These are phyloP conservation scores for Narcine bancroftii DNA, from an alignment of 2,113 vertebrate genomes.

Conservation along the genomic window DNA sequence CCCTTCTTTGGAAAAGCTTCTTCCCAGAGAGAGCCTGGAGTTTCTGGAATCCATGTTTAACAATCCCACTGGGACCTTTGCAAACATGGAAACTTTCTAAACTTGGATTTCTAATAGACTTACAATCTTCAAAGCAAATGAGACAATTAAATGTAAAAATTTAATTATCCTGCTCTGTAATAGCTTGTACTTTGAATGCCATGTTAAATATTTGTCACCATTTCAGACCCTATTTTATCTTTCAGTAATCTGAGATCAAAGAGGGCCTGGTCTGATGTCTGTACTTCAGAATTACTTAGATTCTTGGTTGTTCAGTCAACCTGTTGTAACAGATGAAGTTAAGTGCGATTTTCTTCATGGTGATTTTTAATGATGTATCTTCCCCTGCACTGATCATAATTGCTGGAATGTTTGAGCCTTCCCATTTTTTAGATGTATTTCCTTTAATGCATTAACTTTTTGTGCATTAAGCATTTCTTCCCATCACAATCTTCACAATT, in stretches of 20 bases:
- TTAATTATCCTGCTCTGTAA: slow-evolving; percentile 60
- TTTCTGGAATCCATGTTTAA: not conserved
- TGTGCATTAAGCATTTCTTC: not conserved
- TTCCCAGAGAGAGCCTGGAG: not conserved
- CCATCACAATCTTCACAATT: not conserved
- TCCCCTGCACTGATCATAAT: not conserved
- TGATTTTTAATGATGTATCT: not conserved
- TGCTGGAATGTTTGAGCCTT: not conserved
- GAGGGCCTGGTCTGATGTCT: slow-evolving; percentile 57
- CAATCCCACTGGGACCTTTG: not conserved
- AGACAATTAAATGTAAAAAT: slow-evolving; percentile 50
- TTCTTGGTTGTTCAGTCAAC: slow-evolving; percentile 68
- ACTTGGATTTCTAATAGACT: no score
- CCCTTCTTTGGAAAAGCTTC: not conserved
- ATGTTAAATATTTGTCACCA: slow-evolving; percentile 70
- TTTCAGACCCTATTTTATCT: slow-evolving; percentile 65
- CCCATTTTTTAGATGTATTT: not conserved
- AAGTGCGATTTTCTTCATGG: not conserved
- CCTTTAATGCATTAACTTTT: not conserved
- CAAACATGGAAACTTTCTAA: not conserved
- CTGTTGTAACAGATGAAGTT: slow-evolving; percentile 58
- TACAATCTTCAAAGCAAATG: slow-evolving; percentile 48
- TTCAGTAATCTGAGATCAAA: slow-evolving; percentile 71
- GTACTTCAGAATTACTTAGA: slow-evolving; percentile 70
- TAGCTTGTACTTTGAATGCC: slow-evolving; percentile 72